Evolutionary conservation across 2,888 invertebrate species (phyloP).

Genomic region (Allophyes oxyacanthae): DNA sequence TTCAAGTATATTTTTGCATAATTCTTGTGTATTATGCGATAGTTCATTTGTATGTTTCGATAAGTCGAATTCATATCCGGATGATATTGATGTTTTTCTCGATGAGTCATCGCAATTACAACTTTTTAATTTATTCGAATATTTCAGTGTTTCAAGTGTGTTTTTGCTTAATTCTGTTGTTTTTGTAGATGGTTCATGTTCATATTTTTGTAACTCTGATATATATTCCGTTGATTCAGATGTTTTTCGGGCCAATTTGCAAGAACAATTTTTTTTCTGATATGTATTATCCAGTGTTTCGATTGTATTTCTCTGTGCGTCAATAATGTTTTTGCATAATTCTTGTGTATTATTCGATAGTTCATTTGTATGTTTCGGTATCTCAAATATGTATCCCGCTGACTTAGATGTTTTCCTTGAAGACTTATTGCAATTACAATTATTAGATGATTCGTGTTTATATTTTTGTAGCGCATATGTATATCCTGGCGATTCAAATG

Average conservation of each 20-base stretch:
- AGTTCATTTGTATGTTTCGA: conserved; percentile 1
- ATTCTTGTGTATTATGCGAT: background rate
- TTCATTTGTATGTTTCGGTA: background rate
- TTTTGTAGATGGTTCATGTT: background rate
- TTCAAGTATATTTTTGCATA: background rate
- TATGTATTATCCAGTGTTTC: conserved; percentile 2
- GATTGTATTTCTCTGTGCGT: background rate
- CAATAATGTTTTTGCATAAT: conserved; percentile 5
- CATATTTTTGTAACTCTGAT: background rate
- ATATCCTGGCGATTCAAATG: background rate
- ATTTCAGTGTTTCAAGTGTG: background rate
- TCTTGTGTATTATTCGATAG: conserved; percentile 1
- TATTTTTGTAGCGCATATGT: background rate
- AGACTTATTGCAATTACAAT: background rate
- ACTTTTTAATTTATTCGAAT: background rate
- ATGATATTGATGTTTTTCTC: background rate
- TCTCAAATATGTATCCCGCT: conserved; percentile 1
- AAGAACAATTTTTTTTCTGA: conserved; percentile 1
- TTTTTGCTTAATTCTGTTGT: conserved; percentile 3
- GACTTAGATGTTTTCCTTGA: background rate
- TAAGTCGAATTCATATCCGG: conserved; percentile 5
- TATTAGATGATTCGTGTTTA: background rate
- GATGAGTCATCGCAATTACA: too few species aligned
- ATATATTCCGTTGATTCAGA: background rate
- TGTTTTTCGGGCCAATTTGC: background rate